phyloP scores from a whole-genome alignment of 2,888 invertebrate genomes.

The Anorthoa munda region DNA sequence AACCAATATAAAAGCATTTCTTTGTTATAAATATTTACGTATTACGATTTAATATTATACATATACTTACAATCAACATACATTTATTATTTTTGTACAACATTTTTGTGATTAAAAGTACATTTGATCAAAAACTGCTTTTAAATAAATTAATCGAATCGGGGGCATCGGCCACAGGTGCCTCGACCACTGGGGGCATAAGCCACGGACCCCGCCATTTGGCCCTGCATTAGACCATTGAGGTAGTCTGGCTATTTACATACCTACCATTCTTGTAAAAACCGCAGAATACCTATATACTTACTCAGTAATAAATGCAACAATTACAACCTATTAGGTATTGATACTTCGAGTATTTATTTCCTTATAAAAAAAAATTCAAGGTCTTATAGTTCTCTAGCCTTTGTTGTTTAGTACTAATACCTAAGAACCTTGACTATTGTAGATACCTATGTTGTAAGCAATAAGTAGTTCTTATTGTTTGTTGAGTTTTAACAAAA shows the following conservation, averaged over 20 bases:
- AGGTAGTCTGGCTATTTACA: not conserved
- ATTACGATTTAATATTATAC: too few species aligned
- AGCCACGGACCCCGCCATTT: too few species aligned
- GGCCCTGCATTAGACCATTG: not conserved
- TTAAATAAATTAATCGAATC: too few species aligned
- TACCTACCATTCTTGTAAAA: not conserved
- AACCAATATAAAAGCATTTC: too few species aligned
- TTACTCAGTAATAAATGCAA: slow-evolving; percentile 13
- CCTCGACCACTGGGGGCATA: too few species aligned
- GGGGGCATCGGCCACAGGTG: too few species aligned
- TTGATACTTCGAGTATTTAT: slow-evolving; percentile 20
- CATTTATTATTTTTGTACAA: too few species aligned
- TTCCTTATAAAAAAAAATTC: slow-evolving; percentile 49
- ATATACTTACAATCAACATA: too few species aligned
- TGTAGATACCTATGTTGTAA: slow-evolving; percentile 3
- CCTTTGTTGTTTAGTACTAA: slow-evolving; percentile 39
- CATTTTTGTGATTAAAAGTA: too few species aligned
- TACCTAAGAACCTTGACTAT: slow-evolving; percentile 4
- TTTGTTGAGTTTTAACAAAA: not conserved
- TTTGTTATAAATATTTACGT: too few species aligned
- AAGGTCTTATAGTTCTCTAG: slow-evolving; percentile 29
- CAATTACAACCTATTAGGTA: slow-evolving; percentile 2
- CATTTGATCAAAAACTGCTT: too few species aligned
- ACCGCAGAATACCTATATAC: not conserved
- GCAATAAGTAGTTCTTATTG: not conserved